phyloP scores from a whole-genome alignment of 2,888 invertebrate genomes.

The Branchipolynoe longqiensis region DNA sequence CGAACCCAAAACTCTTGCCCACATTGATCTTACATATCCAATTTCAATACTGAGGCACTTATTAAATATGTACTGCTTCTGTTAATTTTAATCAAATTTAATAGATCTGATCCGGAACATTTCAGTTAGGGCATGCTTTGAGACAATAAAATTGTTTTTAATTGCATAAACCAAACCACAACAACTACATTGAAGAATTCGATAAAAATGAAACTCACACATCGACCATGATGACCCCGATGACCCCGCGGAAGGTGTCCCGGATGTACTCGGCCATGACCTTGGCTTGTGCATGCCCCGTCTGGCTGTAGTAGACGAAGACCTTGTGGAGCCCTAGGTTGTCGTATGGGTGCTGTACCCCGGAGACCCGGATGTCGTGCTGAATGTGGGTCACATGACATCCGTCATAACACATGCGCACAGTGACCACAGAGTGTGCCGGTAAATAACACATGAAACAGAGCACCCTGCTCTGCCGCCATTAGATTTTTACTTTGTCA shows the following conservation, averaged over 20 bases:
- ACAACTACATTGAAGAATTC: too few relatives aligned
- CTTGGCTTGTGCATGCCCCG: not conserved
- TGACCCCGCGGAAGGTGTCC: constrained; percentile 16
- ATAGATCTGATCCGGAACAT: too few relatives aligned
- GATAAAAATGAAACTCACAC: constrained; percentile 38
- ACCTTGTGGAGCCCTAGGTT: constrained; percentile 21
- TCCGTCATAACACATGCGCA: not conserved
- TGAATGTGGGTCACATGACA: not conserved
- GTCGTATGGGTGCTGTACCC: not conserved
- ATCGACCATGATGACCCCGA: constrained; percentile 38
- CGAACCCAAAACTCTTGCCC: too few relatives aligned
- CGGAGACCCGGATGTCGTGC: not conserved
- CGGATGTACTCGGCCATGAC: not conserved
- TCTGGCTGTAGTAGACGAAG: constrained; percentile 10
- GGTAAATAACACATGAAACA: not conserved
- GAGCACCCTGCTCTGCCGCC: too few relatives aligned
- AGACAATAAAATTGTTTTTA: too few relatives aligned
- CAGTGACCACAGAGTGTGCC: not conserved
- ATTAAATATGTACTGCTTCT: too few relatives aligned
- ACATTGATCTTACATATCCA: too few relatives aligned
- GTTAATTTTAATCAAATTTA: too few relatives aligned
- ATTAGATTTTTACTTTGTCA: too few relatives aligned
- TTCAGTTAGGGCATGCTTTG: too few relatives aligned
- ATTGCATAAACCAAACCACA: too few relatives aligned
- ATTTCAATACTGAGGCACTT: too few relatives aligned